Conservation (phyloP, 2,888 invertebrate genomes). For the Ceraclea dissimilis region DNA sequence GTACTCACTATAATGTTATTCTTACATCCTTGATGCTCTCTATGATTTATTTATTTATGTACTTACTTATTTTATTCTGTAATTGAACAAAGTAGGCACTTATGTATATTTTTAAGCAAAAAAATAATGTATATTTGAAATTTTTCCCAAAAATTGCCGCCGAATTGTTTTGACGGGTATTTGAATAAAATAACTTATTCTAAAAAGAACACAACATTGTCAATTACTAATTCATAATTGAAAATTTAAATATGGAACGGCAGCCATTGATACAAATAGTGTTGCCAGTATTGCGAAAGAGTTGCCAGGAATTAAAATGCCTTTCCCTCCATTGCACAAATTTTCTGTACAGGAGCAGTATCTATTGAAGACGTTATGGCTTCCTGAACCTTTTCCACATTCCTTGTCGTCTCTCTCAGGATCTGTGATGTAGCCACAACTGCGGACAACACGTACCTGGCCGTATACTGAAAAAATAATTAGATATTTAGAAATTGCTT, state of each 20-base stretch:
- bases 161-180: no score
- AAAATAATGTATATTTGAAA: no score
- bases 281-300: conserved; percentile 12
- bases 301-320: conserved; percentile 10
- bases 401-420: conserved; percentile 49
- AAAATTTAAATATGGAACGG: conserved; percentile 2
- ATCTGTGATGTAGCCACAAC: conserved; percentile 72
- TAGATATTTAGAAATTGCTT: no score
- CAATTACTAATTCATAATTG: conserved; percentile 21
- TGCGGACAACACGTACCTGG: conserved; percentile 64
- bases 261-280: conserved; percentile 9
- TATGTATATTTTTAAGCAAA: no score
- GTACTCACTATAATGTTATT: no score
- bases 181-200: no score
- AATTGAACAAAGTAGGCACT: no score
- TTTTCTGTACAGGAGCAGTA: conserved; percentile 75
- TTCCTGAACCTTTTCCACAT: conserved; percentile 64
- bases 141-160: no score
- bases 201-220: background rate
- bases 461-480: conserved; percentile 67
- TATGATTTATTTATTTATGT: no score
- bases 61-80: no score
- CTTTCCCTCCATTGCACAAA: conserved; percentile 60
- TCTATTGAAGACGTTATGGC: conserved; percentile 62
- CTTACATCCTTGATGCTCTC: no score